A percentile compares a stretch with the other conserved stretches of the same genome.
Conservation (phyloP, 2,797 vertebrate species). For the Onychomys torridus region DNA sequence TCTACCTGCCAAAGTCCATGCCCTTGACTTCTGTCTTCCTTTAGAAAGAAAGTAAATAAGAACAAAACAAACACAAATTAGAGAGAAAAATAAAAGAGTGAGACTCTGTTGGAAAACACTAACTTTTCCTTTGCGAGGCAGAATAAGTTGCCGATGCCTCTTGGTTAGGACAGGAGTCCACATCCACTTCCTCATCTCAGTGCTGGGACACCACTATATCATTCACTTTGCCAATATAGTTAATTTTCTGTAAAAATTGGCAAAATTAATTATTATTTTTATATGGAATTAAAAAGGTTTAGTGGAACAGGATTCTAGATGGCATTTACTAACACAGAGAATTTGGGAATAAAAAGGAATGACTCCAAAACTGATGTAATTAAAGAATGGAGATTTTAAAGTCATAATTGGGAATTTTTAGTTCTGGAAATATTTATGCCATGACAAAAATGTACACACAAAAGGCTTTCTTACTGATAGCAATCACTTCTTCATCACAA, state of each 20-base stretch:
- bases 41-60: not conserved
- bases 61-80: not conserved
- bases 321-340: not conserved
- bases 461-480: not conserved
- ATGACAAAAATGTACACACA: not conserved
- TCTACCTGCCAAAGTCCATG: not conserved
- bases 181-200: not conserved
- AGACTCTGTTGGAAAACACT: not conserved
- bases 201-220: not conserved
- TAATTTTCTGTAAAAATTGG: not conserved
- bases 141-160: not conserved
- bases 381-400: not conserved
- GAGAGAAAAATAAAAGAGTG: not conserved
- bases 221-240: not conserved
- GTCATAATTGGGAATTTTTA: not conserved
- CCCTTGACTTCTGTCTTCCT: not conserved
- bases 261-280: not conserved
- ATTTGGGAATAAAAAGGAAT: not conserved
- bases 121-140: not conserved
- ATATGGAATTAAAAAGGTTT: not conserved
- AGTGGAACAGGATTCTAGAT: not conserved
- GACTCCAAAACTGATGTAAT: not conserved
- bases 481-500: not conserved
- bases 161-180: not conserved
- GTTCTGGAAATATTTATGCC: not conserved